Evolutionary conservation across 2,888 invertebrate genomes (phyloP).

Genomic region (Hartigia nigra): DNA sequence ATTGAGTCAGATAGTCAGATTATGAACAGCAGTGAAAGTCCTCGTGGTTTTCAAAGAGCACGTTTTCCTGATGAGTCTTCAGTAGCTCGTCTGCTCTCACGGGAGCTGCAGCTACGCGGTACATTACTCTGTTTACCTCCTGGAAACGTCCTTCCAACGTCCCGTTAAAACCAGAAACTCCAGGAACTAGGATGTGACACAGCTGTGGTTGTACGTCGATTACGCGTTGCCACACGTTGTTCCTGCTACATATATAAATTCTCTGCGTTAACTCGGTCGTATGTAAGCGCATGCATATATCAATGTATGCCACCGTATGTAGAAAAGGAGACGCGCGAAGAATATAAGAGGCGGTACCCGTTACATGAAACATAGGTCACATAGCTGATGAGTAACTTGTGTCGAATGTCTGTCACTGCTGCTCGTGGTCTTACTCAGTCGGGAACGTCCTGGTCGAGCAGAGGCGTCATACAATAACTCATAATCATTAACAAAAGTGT

Average conservation of each 20-base stretch:
- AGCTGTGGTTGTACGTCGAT: conserved; percentile 12
- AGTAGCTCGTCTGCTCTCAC: conserved; percentile 1
- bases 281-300: background rate
- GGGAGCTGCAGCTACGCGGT: background rate
- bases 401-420: conserved; percentile 14
- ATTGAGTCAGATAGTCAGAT: conserved; percentile 20
- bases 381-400: conserved; percentile 21
- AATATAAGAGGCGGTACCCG: conserved; percentile 22
- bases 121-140: background rate
- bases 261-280: background rate
- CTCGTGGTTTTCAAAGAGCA: conserved; percentile 18
- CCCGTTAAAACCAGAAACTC: background rate
- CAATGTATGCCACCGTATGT: background rate
- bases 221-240: background rate
- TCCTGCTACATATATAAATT: background rate
- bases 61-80: background rate
- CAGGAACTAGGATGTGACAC: conserved; percentile 16
- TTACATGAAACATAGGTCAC: conserved; percentile 26
- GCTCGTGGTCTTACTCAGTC: conserved; percentile 8
- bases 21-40: conserved; percentile 24
- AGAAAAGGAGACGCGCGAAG: conserved; percentile 1
- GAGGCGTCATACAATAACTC: background rate
- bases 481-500: background rate
- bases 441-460: background rate
- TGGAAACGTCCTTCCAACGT: background rate